Evolutionary conservation across 1,140 invertebrate species (phyloP).

Genomic region (Drosophila santomea): DNA sequence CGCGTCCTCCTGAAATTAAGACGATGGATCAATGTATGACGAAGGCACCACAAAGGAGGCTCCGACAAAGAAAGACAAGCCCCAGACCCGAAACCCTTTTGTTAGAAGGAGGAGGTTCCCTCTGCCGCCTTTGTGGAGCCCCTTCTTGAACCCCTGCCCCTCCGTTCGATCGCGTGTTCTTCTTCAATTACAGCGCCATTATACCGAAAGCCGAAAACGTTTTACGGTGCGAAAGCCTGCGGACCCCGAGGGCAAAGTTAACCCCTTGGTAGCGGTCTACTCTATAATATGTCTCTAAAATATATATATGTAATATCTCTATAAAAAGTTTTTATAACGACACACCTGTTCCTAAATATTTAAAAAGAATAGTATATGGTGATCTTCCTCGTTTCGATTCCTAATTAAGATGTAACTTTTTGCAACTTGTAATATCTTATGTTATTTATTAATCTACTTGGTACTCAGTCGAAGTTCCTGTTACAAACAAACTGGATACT

Average conservation of each 20-base stretch:
- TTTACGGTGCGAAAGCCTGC: slow-evolving; percentile 60
- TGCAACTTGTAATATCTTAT: too few relatives aligned
- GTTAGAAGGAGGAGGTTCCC: slow-evolving; percentile 51
- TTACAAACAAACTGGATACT: too few relatives aligned
- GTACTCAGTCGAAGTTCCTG: too few relatives aligned
- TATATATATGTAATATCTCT: too few relatives aligned
- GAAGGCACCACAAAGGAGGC: slow-evolving; percentile 31
- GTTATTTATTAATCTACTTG: too few relatives aligned
- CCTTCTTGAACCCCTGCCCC: slow-evolving; percentile 3
- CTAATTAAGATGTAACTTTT: too few relatives aligned
- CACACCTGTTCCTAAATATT: background rate
- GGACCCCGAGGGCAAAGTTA: slow-evolving; percentile 38
- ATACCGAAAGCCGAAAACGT: slow-evolving; percentile 73
- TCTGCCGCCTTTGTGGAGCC: slow-evolving; percentile 27
- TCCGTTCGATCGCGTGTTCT: slow-evolving; percentile 72
- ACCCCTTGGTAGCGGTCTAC: slow-evolving; percentile 4
- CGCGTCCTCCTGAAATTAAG: slow-evolving; percentile 68
- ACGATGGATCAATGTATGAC: slow-evolving; percentile 71
- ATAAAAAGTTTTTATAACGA: too few relatives aligned
- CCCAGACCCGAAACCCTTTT: slow-evolving; percentile 25
- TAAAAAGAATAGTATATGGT: too few relatives aligned
- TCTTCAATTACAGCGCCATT: slow-evolving; percentile 81
- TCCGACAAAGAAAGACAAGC: background rate
- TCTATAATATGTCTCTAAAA: too few relatives aligned
- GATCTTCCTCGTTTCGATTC: too few relatives aligned